Conservation (phyloP, 2,113 vertebrate species). For the Nesogale talazaci region DNA sequence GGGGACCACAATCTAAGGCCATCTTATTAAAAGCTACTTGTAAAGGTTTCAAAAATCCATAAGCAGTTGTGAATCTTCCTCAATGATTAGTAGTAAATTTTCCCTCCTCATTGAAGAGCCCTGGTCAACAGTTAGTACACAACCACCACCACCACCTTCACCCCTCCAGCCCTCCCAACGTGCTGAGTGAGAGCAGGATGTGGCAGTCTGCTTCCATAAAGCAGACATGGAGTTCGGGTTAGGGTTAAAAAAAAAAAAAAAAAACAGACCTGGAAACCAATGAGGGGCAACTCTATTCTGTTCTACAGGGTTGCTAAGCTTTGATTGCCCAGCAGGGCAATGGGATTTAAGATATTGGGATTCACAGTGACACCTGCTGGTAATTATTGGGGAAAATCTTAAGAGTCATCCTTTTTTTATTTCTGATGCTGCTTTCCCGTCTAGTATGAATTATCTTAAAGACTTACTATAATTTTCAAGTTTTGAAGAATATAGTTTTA, state of each 20-base stretch:
- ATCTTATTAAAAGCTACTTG: slow-evolving; percentile 34
- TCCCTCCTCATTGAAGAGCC: slow-evolving; percentile 26
- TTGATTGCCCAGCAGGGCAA: too few species aligned
- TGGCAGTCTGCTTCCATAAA: too few species aligned
- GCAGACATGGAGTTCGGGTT: too few species aligned
- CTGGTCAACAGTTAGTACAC: too few species aligned
- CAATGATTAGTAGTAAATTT: slow-evolving; percentile 12
- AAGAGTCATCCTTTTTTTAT: background rate
- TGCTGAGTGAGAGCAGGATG: too few species aligned
- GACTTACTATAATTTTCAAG: background rate
- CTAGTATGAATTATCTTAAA: slow-evolving; percentile 42
- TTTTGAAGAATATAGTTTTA: slow-evolving; percentile 30
- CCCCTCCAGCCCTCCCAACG: too few species aligned
- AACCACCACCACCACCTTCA: too few species aligned
- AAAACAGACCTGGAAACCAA: too few species aligned
- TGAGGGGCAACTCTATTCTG: too few species aligned
- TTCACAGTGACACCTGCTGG: slow-evolving; percentile 86
- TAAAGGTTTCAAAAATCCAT: slow-evolving; percentile 32
- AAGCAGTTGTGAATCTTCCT: slow-evolving; percentile 29
- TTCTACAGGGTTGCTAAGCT: too few species aligned
- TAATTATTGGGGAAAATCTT: slow-evolving; percentile 44
- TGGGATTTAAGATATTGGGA: slow-evolving; percentile 34
- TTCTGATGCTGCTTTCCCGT: slow-evolving; percentile 1
- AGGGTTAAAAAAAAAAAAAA: too few species aligned
- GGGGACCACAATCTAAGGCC: background rate